phyloP scores from a whole-genome alignment of 2,888 invertebrate genomes.

The Chironomus riparius region DNA sequence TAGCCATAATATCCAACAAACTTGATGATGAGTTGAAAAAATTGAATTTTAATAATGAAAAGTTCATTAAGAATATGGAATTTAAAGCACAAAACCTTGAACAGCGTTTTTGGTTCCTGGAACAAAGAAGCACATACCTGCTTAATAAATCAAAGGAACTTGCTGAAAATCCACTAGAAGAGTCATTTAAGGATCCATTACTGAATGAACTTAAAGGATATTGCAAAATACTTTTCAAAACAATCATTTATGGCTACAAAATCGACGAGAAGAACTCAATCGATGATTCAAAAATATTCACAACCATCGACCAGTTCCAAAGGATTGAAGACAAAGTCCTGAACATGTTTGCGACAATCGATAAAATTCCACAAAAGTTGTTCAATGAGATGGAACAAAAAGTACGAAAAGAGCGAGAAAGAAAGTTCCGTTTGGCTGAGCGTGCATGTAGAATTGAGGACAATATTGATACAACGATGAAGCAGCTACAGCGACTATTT shows the following conservation, averaged over 20 bases:
- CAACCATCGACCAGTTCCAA: background rate
- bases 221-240: background rate
- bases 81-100: background rate
- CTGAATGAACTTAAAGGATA: background rate
- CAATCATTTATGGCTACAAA: background rate
- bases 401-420: conserved; percentile 33
- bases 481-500: conserved; percentile 37
- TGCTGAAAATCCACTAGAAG: background rate
- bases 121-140: background rate
- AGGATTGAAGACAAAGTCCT: background rate
- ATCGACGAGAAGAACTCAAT: background rate
- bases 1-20: background rate
- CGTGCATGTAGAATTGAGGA: conserved; percentile 37
- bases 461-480: conserved; percentile 38
- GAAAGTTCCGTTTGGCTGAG: conserved; percentile 34
- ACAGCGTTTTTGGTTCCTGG: background rate
- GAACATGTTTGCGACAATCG: conserved; percentile 33
- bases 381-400: conserved; percentile 32
- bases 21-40: background rate
- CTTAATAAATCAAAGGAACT: background rate
- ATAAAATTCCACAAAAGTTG: conserved; percentile 33
- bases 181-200: background rate
- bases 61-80: background rate
- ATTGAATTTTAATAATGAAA: background rate
- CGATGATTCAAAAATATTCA: background rate